Evolutionary conservation across 2,113 vertebrate genomes (phyloP).

Genomic region (Cyphomyrus plagiostoma): DNA sequence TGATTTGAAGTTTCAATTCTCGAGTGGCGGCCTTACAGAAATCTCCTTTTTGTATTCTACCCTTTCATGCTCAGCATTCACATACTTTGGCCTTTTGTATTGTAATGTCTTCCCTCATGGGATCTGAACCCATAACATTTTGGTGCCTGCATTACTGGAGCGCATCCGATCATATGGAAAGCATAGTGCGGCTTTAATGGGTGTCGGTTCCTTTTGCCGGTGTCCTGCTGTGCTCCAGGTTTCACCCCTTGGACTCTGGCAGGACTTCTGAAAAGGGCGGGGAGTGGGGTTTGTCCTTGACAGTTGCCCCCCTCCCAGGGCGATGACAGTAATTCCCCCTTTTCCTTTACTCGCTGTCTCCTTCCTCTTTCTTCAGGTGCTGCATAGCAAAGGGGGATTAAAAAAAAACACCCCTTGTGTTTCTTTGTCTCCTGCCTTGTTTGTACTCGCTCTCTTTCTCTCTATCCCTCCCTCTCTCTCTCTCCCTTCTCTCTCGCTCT

Average conservation of each 20-base stretch:
- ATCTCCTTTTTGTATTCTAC: neutral
- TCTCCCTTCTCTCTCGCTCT: slow-evolving; percentile 4
- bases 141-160: neutral
- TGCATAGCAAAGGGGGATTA: neutral
- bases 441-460: slow-evolving; percentile 31
- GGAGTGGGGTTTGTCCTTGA: neutral
- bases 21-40: neutral
- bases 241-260: neutral
- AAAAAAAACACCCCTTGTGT: neutral
- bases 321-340: neutral
- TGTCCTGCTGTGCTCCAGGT: neutral
- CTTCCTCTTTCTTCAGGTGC: neutral
- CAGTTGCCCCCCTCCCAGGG: neutral
- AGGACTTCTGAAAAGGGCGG: neutral
- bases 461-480: slow-evolving; percentile 31
- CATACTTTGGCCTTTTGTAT: neutral
- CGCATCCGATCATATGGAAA: neutral
- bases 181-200: neutral
- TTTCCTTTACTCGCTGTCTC: neutral
- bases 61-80: neutral
- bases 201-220: neutral
- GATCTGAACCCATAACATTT: neutral
- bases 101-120: neutral
- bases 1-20: neutral
- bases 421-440: neutral